Conservation (phyloP, 2,797 vertebrate genomes). For the Cossypha caffra region DNA sequence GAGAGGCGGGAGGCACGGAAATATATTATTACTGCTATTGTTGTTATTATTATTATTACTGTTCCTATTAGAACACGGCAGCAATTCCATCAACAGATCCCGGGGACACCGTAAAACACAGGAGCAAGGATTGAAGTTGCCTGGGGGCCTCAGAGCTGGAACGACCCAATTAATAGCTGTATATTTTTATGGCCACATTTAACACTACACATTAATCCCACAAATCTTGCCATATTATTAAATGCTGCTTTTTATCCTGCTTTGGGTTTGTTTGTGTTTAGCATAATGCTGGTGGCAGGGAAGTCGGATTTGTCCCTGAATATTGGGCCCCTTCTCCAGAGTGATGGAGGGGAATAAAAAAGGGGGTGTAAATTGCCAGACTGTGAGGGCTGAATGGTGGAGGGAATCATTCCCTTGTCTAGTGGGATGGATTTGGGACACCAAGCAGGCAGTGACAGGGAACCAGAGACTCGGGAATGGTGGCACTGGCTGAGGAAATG, state of each 20-base stretch:
- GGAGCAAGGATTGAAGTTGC: neutral
- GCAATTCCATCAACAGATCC: slow-evolving; percentile 35
- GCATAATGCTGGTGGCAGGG: neutral
- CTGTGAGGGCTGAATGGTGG: neutral
- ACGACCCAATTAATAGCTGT: slow-evolving; percentile 35
- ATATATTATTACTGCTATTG: neutral
- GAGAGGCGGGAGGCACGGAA: neutral
- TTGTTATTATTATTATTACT: slow-evolving; percentile 1
- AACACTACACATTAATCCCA: slow-evolving; percentile 23
- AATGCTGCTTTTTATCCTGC: neutral
- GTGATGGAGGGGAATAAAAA: neutral
- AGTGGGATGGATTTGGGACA: rapidly evolving
- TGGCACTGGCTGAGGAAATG: neutral
- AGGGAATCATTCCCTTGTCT: neutral
- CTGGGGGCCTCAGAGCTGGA: neutral
- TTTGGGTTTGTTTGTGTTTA: neutral
- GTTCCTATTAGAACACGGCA: neutral
- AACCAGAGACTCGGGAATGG: neutral
- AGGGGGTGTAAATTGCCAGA: neutral
- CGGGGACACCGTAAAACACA: slow-evolving; percentile 34
- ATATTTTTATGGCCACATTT: slow-evolving; percentile 48
- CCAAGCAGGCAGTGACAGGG: rapidly evolving
- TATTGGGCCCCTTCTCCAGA: rapidly evolving
- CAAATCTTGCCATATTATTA: slow-evolving; percentile 31
- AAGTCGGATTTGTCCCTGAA: neutral